Base-by-base conservation (phyloP, 2,888 invertebrate genomes). In the Dilophus febrilis region DNA sequence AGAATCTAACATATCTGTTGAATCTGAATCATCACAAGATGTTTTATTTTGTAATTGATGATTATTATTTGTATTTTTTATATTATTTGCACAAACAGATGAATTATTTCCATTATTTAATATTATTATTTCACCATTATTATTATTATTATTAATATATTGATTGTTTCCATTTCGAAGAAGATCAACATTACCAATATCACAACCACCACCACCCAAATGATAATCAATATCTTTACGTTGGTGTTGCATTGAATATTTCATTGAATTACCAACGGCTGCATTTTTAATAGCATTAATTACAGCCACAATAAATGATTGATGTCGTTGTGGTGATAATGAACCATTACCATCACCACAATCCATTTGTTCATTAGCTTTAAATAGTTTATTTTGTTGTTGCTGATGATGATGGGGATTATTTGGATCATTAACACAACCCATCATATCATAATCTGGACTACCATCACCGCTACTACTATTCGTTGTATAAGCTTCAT, bases 1-100 rank as follows among this genome's bases (percentile, higher is more conserved):
- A 0, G 82, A 83, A 58, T 84, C 83, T 29, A 84, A 65, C 57
- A 84, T 67, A 52, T 83, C 83, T 5, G 77, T 77, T 14, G 81
- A 81, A 60, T 81, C 80, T 22, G 67, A 66, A 53, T 74, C 74
- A 49, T 79, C 78, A 51, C 45, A 44, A 37, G 38, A 40, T 13
- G 40, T 44, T n/a, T n/a, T n/a, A n/a, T n/a, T n/a, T n/a, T n/a
- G n/a, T n/a, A n/a, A n/a, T n/a, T n/a, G n/a, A n/a, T n/a, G n/a
- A n/a, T n/a, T n/a, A n/a, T n/a, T n/a, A n/a, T 27, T 28, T 28
- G 19, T 6, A 38, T 7, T 28, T 17, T 7, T n/a, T 17, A 16
- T 8, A 27, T 37, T 11, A 13, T 29, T 29, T 29, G 29, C 13
- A 8, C 6, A 4, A 7, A 11, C 12, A 4, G 29, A 7, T 29